phyloP scores from a whole-genome alignment of 2,797 vertebrate genomes.

The Dallia pectoralis region DNA sequence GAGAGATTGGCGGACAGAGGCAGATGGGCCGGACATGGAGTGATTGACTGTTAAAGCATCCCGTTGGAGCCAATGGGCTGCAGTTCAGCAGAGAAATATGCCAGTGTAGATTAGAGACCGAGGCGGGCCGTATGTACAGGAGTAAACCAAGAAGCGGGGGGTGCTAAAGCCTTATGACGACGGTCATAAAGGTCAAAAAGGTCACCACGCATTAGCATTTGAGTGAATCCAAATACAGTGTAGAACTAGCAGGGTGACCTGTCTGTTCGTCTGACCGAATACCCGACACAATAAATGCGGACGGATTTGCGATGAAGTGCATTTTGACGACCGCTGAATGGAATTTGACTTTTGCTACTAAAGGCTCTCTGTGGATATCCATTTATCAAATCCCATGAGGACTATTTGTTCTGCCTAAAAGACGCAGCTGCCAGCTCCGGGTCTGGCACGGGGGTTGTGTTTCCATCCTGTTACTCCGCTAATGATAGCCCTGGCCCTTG shows the following conservation, averaged over 20 bases:
- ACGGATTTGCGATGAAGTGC: background rate
- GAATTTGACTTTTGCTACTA: background rate
- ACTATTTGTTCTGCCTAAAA: background rate
- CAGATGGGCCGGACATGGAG: no score
- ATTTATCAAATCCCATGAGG: background rate
- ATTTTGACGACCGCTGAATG: background rate
- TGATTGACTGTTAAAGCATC: no score
- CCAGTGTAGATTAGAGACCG: no score
- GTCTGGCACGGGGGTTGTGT: background rate
- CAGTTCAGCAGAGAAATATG: no score
- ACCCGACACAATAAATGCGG: background rate
- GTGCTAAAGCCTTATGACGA: no score
- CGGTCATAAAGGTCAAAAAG: no score
- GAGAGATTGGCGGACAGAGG: conserved; percentile 20
- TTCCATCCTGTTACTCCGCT: background rate
- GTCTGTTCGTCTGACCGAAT: background rate
- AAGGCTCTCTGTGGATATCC: background rate
- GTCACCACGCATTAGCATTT: no score
- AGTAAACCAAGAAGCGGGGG: no score
- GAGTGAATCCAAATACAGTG: no score
- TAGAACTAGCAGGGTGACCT: no score
- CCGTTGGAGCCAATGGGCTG: no score
- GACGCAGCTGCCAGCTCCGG: background rate
- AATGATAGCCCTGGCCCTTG: background rate
- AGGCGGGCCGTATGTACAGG: no score